Base-by-base conservation (phyloP, 92 coral and sea anemone genomes). In the Epizoanthus scotinus region DNA sequence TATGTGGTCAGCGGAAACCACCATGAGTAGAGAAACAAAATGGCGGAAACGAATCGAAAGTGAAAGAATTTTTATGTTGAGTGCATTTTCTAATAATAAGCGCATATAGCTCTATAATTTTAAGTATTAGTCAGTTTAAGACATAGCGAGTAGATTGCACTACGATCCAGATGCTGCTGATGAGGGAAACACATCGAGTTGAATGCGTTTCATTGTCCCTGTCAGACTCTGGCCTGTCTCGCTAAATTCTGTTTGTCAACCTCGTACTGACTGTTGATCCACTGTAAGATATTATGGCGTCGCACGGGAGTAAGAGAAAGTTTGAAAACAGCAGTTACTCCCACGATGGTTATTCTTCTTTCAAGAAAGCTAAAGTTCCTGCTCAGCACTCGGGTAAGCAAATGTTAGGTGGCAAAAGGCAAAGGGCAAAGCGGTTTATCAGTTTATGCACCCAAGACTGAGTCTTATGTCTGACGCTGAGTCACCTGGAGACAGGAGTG, bases 301-400 rank as follows among this genome's bases (percentile, higher is more conserved):
- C 42, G 18, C 81, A 75, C 22, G 38, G 68, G 67, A 58, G 81
- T 22, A 75, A 75, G 65, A 75, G 81, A 31, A 75, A 75, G 20
- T 38, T 34, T 44, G 81, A 75, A 19, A 75, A 36, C 24, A 57
- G 67, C 21, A 58, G 69, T 60, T 58, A 56, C 38, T 59, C 61
- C 36, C 40, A 66, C 13, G 81, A 75, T 15, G 68, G 26, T 24
- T 75, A 59, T 75, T 55, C 67, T 1, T 22, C n/a, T 2, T 75
- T 75, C 42, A 38, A 42, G 81, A 75, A 75, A 49, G 69, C 81
- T 34, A 36, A 67, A 38, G 40, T 27, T 40, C 55, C 61, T 75
- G 38, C 68, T 25, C 67, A 73, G 7, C 60, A 60, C 61, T 75
- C 81, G 26, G 81, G 81, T 75, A 63, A 59, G 36, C 1, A 1